phyloP scores from a whole-genome alignment of 2,888 invertebrate species.

The Apocheima hispidaria region DNA sequence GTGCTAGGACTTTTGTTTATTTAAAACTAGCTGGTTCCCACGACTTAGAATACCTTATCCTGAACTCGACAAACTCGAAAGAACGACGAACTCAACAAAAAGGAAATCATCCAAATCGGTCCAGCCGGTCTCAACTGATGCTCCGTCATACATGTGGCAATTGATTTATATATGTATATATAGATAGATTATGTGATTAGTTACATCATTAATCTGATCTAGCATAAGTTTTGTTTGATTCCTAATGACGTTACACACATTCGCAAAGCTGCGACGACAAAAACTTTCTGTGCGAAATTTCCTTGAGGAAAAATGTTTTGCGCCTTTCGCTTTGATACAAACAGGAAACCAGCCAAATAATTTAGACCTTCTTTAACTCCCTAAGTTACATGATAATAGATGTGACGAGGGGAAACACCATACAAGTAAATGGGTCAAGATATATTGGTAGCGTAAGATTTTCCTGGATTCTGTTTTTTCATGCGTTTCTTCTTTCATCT shows the following conservation, averaged over 20 bases:
- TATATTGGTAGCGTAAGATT: constrained; percentile 58
- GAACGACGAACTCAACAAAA: too few species aligned
- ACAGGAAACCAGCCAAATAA: constrained; percentile 42
- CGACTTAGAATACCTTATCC: too few species aligned
- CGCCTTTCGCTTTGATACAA: constrained; percentile 51
- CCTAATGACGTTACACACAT: constrained; percentile 6
- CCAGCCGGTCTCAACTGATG: too few species aligned
- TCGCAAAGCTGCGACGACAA: constrained; percentile 47
- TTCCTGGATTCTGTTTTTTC: constrained; percentile 63
- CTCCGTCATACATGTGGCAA: too few species aligned
- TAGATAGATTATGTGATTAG: too few species aligned
- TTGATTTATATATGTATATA: too few species aligned
- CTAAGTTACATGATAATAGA: constrained; percentile 2
- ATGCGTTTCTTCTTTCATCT: constrained; percentile 58
- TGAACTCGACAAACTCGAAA: too few species aligned
- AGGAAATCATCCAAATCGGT: too few species aligned
- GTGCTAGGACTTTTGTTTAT: too few species aligned
- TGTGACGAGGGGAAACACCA: constrained; percentile 10
- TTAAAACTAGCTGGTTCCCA: too few species aligned
- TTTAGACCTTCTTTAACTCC: constrained; percentile 44
- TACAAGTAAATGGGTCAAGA: constrained; percentile 36
- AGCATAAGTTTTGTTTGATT: constrained; percentile 22
- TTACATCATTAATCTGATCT: neutral
- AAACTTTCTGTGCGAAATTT: constrained; percentile 52
- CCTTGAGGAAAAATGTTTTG: constrained; percentile 60